Evolutionary conservation across 2,797 vertebrate species (phyloP).

Genomic region (Poeciliopsis turneri): DNA sequence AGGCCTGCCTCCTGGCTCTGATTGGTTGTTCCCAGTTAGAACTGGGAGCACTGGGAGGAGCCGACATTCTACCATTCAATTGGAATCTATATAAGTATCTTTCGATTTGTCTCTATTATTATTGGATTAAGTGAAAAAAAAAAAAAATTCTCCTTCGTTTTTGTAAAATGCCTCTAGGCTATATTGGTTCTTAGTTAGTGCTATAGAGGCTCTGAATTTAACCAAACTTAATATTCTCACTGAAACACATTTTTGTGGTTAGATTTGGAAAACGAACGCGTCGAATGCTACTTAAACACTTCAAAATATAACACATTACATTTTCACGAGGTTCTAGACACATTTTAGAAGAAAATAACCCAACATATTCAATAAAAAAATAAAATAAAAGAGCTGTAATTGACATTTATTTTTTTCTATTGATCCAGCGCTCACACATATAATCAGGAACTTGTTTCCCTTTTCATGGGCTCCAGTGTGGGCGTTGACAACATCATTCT

Average conservation of each 20-base stretch:
- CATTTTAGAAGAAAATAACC: not conserved
- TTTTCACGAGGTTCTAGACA: not conserved
- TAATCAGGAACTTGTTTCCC: not conserved
- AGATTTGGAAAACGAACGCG: not conserved
- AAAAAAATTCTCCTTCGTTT: too few relatives aligned
- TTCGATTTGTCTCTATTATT: not conserved
- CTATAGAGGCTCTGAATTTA: not conserved
- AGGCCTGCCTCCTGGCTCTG: too few relatives aligned
- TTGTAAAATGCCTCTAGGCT: not conserved
- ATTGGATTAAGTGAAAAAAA: not conserved
- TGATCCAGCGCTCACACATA: not conserved
- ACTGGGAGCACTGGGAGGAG: too few relatives aligned
- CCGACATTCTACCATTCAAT: not conserved
- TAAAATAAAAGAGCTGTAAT: not conserved
- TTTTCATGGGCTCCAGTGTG: not conserved
- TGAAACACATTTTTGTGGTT: not conserved
- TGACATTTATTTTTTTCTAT: not conserved
- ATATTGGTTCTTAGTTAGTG: not conserved
- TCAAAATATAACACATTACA: not conserved
- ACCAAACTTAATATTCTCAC: not conserved
- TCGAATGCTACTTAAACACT: not conserved
- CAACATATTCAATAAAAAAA: not conserved
- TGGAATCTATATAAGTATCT: not conserved
- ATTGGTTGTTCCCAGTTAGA: too few relatives aligned
- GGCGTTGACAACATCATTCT: not conserved